Base-by-base conservation (phyloP, 2,797 vertebrate species). In the Ara ararauna region DNA sequence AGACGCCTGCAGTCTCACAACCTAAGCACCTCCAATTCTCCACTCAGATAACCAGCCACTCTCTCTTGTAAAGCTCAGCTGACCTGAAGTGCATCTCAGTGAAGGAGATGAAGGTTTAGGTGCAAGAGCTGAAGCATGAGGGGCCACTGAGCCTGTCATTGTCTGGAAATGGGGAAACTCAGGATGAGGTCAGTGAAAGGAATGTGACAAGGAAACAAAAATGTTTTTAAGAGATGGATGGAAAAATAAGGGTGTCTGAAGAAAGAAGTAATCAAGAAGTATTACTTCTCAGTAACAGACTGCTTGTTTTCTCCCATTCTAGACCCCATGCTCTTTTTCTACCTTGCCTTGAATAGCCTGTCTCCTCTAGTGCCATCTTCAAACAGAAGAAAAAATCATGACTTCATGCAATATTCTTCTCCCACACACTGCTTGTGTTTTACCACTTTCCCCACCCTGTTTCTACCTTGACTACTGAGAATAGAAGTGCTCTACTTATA, bases 391-490 rank as follows among this genome's bases (percentile, higher is more conserved):
- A 88, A 88, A 94, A 92, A 93, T 87, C 93, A 94, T 7, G 45
- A 93, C 73, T 95, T 96, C 66, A 72, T 83, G 92, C 61, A 95
- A 66, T 87, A 67, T 48, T 85, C 86, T 51, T 96, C 95, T 95
- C 88, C 86, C 81, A 94, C 90, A 92, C 87, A 66, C 75, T 89
- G 86, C 86, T 81, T 94, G 54, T 16, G 68, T 80, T 94, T 87
- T 95, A 76, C 86, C 94, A 75, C n/a, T 80, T 85, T 92, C n/a
- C 38, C 36, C 79, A 90, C 76, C 73, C 48, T 82, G 23, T 88
- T 88, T 80, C 84, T 93, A 90, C 87, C 89, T 93, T 96, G 87
- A 89, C 84, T 93, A 62, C 61, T 60, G 68, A 90, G 85, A 87
- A 42, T 65, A 34, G 27, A 80, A 90, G 70, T 32, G 82, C 83